phyloP scores from a whole-genome alignment of 2,797 vertebrate genomes.

The Pipistrellus pygmaeus region DNA sequence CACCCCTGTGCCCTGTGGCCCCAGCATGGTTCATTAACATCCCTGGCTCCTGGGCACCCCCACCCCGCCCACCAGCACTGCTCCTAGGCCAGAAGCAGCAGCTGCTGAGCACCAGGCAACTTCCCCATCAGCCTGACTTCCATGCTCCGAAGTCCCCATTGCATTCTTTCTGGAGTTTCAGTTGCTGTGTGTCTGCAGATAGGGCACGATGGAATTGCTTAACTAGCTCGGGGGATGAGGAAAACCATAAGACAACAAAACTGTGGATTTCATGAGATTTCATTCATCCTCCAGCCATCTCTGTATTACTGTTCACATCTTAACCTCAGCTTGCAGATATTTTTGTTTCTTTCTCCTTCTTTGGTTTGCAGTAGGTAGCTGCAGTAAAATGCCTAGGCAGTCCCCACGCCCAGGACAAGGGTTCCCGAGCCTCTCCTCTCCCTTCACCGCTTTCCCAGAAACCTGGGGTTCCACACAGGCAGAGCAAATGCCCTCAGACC shows the following conservation, averaged over 20 bases:
- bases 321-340: conserved; percentile 86
- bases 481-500: not conserved
- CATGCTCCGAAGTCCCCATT: conserved; percentile 84
- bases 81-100: not conserved
- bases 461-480: conserved; percentile 60
- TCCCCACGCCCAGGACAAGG: conserved; percentile 25
- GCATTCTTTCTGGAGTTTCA: conserved; percentile 84
- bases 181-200: conserved; percentile 87
- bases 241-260: conserved; percentile 82
- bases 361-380: conserved; percentile 83
- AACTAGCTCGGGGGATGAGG: conserved; percentile 86
- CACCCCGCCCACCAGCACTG: conserved; percentile 23
- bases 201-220: conserved; percentile 87
- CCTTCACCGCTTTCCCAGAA: conserved; percentile 61
- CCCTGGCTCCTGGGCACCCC: conserved; percentile 86
- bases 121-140: conserved; percentile 83
- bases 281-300: conserved; percentile 90
- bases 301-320: conserved; percentile 91
- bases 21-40: conserved; percentile 94
- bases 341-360: conserved; percentile 60
- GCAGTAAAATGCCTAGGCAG: conserved; percentile 80
- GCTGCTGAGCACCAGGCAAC: conserved; percentile 68
- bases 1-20: conserved; percentile 88
- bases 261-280: conserved; percentile 94
- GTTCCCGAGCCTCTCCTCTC: conserved; percentile 64